A percentile compares a stretch with the other conserved stretches of the same genome.
Evolutionary conservation across 2,113 vertebrate species (phyloP).

Genomic region (Periophthalmus modestus): DNA sequence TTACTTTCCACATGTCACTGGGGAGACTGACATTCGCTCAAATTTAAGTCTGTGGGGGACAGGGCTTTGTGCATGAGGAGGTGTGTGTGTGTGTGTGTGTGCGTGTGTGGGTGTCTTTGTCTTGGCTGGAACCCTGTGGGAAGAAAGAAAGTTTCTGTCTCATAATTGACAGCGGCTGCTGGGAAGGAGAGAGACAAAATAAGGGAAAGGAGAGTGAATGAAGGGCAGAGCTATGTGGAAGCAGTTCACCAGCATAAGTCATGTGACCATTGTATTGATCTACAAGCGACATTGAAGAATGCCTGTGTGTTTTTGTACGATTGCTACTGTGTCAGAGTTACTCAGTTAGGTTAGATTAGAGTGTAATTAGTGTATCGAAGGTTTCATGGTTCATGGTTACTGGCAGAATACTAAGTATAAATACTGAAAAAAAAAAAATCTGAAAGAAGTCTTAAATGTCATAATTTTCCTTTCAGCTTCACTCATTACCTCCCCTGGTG

Average conservation of each 20-base stretch:
- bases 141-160: constrained; percentile 61
- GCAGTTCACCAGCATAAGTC: constrained; percentile 46
- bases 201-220: constrained; percentile 25
- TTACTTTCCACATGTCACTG: constrained; percentile 57
- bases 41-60: constrained; percentile 54
- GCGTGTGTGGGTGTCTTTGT: constrained; percentile 25
- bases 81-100: constrained; percentile 26
- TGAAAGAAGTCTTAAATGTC: too few species aligned
- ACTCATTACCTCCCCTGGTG: background rate
- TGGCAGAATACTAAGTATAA: background rate
- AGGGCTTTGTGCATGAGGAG: constrained; percentile 18
- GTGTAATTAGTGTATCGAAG: background rate
- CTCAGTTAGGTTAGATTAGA: constrained; percentile 53
- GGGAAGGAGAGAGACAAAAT: constrained; percentile 42
- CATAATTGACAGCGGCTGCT: constrained; percentile 74
- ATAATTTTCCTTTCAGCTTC: background rate
- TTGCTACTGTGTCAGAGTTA: constrained; percentile 16
- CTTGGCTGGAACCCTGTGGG: constrained; percentile 45
- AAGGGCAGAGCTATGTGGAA: constrained; percentile 37
- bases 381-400: background rate
- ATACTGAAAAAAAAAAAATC: background rate
- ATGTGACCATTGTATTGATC: constrained; percentile 51
- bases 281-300: constrained; percentile 36
- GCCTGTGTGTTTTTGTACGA: constrained; percentile 15
- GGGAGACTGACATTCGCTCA: constrained; percentile 59